Evolutionary conservation across 2,113 vertebrate genomes (phyloP), one percentile per base, ranked within the genome.

Genomic region (Gorsachius goisagi): DNA sequence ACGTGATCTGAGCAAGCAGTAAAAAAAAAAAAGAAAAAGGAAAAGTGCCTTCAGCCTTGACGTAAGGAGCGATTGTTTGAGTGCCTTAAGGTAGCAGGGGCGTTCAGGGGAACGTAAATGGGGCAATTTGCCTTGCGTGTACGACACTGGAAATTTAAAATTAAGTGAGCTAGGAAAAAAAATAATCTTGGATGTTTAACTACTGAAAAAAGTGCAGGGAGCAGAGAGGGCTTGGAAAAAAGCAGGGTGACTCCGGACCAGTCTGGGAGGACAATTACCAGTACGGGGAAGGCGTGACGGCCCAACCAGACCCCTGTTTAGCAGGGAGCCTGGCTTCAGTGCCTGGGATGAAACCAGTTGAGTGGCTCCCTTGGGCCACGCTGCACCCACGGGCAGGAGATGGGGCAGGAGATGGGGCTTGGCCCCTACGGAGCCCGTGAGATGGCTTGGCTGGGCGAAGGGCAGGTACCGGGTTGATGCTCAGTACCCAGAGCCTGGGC

Each of bases 101-200:
- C 1, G 4, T 10, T n/a, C 20, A 10, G 56, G 53, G n/a, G 58
- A 15, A 11, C 1, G 6, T 24, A 39, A 68, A 44, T 7, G 33
- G 72, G 24, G 53, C 0, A 1, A 3, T 23, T 37, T 56, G 87
- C 41, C 24, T 82, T 12, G 0, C 2, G 6, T 3, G 69, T 10
- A 5, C 27, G 33, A 28, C 15, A 2, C 9, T 45, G 39, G 82
- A 20, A 62, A 80, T 12, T 4, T 24, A 6, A 69, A 45, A 56
- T 50, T 9, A 33, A 69, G 33, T 14, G 47, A 80, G 75, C 32
- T 30, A 2, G 13, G 59, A 4, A 50, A 69, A 69, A 77, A 12
- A 50, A 9, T 3, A 2, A 22, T 44, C 67, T 20, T 45, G 47
- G 52, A 4, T 83, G 71, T 33, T 71, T 5, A 30, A 37, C 35